A percentile compares a stretch with the other conserved stretches of the same genome.
Evolutionary conservation across 2,797 vertebrate species (phyloP).

Genomic region (Onychomys leucogaster): DNA sequence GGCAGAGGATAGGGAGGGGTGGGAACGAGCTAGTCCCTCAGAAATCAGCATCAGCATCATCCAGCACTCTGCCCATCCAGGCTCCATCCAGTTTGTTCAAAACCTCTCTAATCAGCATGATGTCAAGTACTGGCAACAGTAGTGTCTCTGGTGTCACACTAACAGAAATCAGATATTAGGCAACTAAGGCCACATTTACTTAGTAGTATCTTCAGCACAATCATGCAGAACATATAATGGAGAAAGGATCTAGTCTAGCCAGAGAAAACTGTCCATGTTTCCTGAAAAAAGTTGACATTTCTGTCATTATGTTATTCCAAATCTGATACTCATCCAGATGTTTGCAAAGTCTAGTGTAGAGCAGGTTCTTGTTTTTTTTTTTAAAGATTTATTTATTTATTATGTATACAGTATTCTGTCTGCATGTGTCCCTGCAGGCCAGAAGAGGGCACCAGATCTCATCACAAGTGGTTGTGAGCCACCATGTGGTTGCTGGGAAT

Average conservation of each 20-base stretch:
- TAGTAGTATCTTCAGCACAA: slow-evolving; percentile 23
- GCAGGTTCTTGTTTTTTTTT: no score
- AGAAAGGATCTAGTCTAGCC: slow-evolving; percentile 1
- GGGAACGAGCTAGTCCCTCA: not conserved
- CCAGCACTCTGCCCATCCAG: not conserved
- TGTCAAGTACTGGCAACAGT: not conserved
- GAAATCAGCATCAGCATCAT: slow-evolving; percentile 24
- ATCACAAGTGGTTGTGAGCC: no score
- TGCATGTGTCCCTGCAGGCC: no score
- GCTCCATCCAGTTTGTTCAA: not conserved
- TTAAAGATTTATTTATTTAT: no score
- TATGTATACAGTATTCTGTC: no score
- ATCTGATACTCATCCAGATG: not conserved
- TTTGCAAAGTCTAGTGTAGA: not conserved
- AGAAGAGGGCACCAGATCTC: no score
- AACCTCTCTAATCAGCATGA: not conserved
- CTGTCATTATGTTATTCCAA: slow-evolving; percentile 26
- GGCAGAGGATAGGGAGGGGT: not conserved
- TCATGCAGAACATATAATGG: not conserved
- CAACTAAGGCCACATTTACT: slow-evolving; percentile 32
- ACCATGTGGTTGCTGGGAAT: no score
- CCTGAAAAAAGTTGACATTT: slow-evolving; percentile 7
- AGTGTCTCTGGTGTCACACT: slow-evolving; percentile 33
- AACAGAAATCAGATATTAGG: slow-evolving; percentile 32
- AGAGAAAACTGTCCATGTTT: not conserved